A percentile compares a stretch with the other conserved stretches of the same genome.
Evolutionary conservation across 2,888 invertebrate genomes (phyloP).

Genomic region (Zeuzera pyrina): DNA sequence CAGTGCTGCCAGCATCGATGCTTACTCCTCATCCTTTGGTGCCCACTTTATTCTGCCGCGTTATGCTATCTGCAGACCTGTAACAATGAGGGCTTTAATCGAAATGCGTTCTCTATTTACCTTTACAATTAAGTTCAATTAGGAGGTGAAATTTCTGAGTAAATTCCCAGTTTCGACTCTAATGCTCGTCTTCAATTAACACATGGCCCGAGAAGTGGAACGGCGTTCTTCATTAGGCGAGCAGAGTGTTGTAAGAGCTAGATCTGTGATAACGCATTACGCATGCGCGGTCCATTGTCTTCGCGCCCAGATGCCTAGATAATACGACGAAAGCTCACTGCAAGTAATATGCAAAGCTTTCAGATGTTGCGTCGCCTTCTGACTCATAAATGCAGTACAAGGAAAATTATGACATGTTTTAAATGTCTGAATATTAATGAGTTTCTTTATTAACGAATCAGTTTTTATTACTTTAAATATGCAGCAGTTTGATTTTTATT

Average conservation of each 20-base stretch:
- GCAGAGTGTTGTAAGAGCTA: slow-evolving; percentile 59
- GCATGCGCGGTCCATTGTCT: slow-evolving; percentile 67
- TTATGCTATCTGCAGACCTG: slow-evolving; percentile 33
- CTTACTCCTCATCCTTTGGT: slow-evolving; percentile 68
- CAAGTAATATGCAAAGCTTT: slow-evolving; percentile 40
- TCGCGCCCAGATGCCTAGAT: slow-evolving; percentile 47
- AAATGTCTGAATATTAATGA: not conserved
- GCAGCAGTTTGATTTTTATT: too few species aligned
- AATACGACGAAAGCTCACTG: slow-evolving; percentile 47
- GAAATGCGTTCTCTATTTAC: not conserved
- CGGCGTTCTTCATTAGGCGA: slow-evolving; percentile 62
- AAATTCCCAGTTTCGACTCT: slow-evolving; percentile 20
- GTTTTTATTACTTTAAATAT: too few species aligned
- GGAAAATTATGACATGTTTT: slow-evolving; percentile 1
- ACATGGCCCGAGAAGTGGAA: slow-evolving; percentile 31
- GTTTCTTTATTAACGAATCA: not conserved
- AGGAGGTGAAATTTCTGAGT: slow-evolving; percentile 34
- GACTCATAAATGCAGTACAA: slow-evolving; percentile 24
- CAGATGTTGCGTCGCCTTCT: slow-evolving; percentile 31
- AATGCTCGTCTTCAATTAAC: slow-evolving; percentile 17
- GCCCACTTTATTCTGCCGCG: slow-evolving; percentile 31
- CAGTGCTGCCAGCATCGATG: slow-evolving; percentile 53
- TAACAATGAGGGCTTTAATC: slow-evolving; percentile 23
- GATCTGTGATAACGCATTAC: slow-evolving; percentile 68
- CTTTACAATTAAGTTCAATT: slow-evolving; percentile 48